Percentiles rank a stretch among this genome's conserved stretches.
phyloP scores from a whole-genome alignment of 2,113 vertebrate species.

The Eclectus roratus region DNA sequence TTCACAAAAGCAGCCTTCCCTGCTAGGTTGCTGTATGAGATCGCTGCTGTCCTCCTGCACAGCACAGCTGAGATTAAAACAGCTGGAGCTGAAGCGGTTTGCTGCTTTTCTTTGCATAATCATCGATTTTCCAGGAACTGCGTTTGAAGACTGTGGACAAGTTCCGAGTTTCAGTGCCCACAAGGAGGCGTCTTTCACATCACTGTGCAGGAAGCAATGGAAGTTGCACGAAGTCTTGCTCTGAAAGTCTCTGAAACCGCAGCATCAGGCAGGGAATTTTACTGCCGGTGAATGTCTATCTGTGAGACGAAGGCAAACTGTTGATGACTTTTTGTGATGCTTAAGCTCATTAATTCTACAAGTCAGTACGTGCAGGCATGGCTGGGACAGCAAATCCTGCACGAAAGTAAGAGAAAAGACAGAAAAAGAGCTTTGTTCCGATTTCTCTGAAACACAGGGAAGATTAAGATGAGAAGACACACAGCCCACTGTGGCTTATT shows the following conservation, averaged over 20 bases:
- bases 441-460: constrained; percentile 40
- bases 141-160: background rate
- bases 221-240: background rate
- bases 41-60: background rate
- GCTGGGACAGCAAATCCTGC: constrained; percentile 16
- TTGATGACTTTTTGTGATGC: constrained; percentile 31
- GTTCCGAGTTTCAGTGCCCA: background rate
- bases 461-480: constrained; percentile 5
- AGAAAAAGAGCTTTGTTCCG: constrained; percentile 47
- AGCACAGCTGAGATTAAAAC: background rate
- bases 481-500: background rate
- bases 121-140: background rate
- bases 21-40: background rate
- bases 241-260: constrained; percentile 29
- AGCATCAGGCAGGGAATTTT: background rate
- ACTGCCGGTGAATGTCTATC: constrained; percentile 19
- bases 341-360: constrained; percentile 54
- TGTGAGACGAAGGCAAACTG: constrained; percentile 33
- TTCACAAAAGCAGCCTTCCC: background rate
- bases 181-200: background rate
- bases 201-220: background rate
- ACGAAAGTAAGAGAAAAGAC: constrained; percentile 41
- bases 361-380: constrained; percentile 46
- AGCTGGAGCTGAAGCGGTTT: background rate
- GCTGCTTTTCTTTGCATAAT: background rate